phyloP scores from a whole-genome alignment of 2,888 invertebrate genomes.

The Podotricha telesiphe region DNA sequence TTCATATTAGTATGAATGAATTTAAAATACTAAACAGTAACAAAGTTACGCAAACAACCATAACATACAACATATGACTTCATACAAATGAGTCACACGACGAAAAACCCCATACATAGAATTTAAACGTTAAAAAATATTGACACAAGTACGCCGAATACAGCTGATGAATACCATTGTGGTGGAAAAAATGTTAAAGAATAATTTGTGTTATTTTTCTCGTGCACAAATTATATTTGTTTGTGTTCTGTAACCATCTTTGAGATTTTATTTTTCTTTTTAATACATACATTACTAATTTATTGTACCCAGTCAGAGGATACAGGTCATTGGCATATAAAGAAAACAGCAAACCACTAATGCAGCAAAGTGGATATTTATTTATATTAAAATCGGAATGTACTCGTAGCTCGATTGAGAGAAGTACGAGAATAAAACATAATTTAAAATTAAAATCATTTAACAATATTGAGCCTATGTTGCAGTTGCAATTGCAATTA shows the following conservation, averaged over 20 bases:
- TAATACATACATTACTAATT: too few relatives aligned
- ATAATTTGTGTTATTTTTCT: too few relatives aligned
- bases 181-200: not conserved
- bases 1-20: too few relatives aligned
- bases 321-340: not conserved
- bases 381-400: not conserved
- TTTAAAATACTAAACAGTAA: not conserved
- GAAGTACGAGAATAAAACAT: not conserved
- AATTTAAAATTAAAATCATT: too few relatives aligned
- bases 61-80: slow-evolving; percentile 30
- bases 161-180: slow-evolving; percentile 6
- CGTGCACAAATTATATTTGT: too few relatives aligned
- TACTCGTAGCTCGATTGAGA: not conserved
- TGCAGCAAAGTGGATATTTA: not conserved
- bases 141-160: slow-evolving; percentile 22
- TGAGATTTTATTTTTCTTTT: too few relatives aligned
- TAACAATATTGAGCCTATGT: too few relatives aligned
- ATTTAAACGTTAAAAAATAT: slow-evolving; percentile 36
- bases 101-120: slow-evolving; percentile 36
- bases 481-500: too few relatives aligned
- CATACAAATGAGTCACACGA: slow-evolving; percentile 35
- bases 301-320: too few relatives aligned
- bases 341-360: not conserved
- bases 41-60: slow-evolving; percentile 1
- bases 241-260: too few relatives aligned